phyloP scores from a whole-genome alignment of 2,797 vertebrate species.

The Triplophysa yarkandensis region DNA sequence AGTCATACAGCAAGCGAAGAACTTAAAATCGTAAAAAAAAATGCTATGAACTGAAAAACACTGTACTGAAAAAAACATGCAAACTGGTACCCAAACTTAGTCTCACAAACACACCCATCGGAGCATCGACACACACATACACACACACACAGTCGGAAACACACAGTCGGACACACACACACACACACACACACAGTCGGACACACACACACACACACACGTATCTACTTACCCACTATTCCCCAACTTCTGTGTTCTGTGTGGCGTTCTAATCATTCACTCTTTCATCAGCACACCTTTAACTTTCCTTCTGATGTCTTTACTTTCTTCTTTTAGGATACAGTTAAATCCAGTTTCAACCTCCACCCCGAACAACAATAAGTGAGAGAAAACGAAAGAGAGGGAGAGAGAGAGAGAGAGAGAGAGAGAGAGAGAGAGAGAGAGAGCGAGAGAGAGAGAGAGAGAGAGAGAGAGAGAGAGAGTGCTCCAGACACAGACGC shows the following conservation, averaged over 20 bases:
- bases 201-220: neutral
- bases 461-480: slow-evolving; percentile 36
- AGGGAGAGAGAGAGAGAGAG: slow-evolving; percentile 56
- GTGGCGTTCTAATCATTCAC: slow-evolving; percentile 13
- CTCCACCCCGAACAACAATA: slow-evolving; percentile 44
- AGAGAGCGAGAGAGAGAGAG: slow-evolving; percentile 35
- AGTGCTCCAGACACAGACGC: slow-evolving; percentile 35
- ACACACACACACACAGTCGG: neutral
- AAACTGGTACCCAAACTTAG: slow-evolving; percentile 40
- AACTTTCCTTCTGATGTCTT: slow-evolving; percentile 51
- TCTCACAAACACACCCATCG: slow-evolving; percentile 4
- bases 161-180: slow-evolving; percentile 8
- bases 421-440: slow-evolving; percentile 18
- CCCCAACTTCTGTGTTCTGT: slow-evolving; percentile 40
- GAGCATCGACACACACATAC: slow-evolving; percentile 12
- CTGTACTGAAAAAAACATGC: slow-evolving; percentile 47
- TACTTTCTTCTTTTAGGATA: slow-evolving; percentile 40
- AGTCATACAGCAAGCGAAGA: no score
- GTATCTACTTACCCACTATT: slow-evolving; percentile 37
- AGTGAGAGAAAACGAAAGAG: slow-evolving; percentile 15
- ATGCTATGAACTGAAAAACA: slow-evolving; percentile 40
- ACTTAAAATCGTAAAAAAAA: no score
- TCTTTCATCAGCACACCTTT: slow-evolving; percentile 49
- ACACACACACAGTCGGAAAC: no score
- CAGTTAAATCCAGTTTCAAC: slow-evolving; percentile 65